Conservation (phyloP, 2,113 vertebrate species). For the Oceanodroma tethys region DNA sequence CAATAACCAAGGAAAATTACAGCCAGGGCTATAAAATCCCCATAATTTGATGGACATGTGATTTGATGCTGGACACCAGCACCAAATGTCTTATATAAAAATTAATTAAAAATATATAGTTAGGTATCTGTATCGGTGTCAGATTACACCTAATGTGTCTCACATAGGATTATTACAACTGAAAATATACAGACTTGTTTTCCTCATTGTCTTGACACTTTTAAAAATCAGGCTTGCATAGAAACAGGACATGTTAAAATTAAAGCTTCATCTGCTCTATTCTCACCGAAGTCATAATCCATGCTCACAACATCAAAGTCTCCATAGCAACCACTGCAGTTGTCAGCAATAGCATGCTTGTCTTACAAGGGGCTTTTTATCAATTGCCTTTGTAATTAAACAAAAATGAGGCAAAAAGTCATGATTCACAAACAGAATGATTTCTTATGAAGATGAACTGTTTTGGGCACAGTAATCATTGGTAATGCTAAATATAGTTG, state of each 20-base stretch:
- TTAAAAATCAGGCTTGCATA: not conserved
- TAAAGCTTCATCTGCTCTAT: conserved; percentile 51
- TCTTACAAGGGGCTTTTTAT: conserved; percentile 28
- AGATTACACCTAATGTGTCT: not conserved
- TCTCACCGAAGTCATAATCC: conserved; percentile 46
- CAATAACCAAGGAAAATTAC: not conserved
- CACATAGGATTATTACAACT: not conserved
- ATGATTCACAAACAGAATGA: not conserved
- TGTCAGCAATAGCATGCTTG: not conserved
- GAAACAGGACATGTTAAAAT: conserved; percentile 29
- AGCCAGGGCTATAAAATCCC: not conserved
- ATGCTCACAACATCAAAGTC: conserved; percentile 19
- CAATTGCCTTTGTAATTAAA: conserved; percentile 37
- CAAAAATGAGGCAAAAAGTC: not conserved
- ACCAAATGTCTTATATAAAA: not conserved
- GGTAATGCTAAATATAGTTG: not conserved
- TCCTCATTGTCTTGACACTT: not conserved
- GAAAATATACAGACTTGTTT: not conserved
- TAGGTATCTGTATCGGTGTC: not conserved
- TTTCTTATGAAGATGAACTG: not conserved
- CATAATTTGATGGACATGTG: not conserved
- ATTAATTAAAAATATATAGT: not conserved
- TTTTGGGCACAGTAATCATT: not conserved
- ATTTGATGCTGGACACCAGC: not conserved
- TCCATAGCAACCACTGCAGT: conserved; percentile 43